Evolutionary conservation across 2,113 vertebrate genomes (phyloP).

Genomic region (Syrmaticus mikado): DNA sequence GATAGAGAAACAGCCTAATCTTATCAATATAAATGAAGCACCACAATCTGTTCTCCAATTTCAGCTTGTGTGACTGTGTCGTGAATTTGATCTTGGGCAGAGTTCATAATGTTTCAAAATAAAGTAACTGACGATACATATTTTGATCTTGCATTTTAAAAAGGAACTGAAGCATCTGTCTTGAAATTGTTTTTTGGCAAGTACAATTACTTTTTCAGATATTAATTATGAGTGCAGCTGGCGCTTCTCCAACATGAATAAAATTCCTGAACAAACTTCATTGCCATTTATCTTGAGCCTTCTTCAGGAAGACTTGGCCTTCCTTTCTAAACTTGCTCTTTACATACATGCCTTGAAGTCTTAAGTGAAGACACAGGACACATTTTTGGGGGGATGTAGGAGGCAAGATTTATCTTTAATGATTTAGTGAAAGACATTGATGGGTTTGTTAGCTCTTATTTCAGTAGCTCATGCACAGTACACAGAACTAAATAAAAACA

Average conservation of each 20-base stretch:
- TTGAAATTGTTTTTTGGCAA: constrained; percentile 33
- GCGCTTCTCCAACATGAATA: constrained; percentile 11
- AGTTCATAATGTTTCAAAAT: neutral
- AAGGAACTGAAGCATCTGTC: constrained; percentile 34
- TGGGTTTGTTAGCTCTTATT: constrained; percentile 2
- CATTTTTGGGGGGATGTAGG: neutral
- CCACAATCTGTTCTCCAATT: neutral
- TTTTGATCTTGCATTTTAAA: constrained; percentile 36
- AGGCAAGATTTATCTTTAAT: neutral
- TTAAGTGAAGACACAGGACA: constrained; percentile 2
- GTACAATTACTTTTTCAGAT: constrained; percentile 32
- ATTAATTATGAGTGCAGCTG: constrained; percentile 22
- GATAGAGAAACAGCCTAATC: neutral
- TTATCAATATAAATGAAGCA: neutral
- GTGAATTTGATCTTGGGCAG: neutral
- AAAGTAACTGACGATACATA: neutral
- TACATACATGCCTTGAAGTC: neutral
- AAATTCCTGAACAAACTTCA: neutral
- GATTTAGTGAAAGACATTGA: constrained; percentile 1
- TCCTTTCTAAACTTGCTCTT: neutral
- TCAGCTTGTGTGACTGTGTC: neutral
- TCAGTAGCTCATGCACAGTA: neutral
- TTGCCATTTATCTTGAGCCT: constrained; percentile 11
- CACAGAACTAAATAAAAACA: neutral
- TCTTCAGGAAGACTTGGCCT: constrained; percentile 32